phyloP scores from a whole-genome alignment of 2,888 invertebrate genomes.

The Gastracanthus pulcherrimus region DNA sequence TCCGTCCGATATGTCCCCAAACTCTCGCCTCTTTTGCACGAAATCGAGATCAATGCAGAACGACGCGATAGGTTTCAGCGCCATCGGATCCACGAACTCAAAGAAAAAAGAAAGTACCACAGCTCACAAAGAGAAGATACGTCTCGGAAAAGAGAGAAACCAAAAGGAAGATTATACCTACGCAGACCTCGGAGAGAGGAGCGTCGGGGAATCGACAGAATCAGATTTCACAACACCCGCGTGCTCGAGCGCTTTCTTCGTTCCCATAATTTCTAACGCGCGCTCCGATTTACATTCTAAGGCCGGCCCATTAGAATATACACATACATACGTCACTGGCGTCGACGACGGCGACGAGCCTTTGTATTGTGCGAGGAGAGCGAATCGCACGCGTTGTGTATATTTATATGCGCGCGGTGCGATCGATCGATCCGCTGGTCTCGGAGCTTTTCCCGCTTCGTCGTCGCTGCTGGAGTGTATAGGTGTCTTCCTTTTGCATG shows the following conservation, averaged over 20 bases:
- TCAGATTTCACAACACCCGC: constrained; percentile 27
- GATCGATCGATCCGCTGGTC: no score
- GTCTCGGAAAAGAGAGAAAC: no score
- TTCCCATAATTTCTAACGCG: constrained; percentile 22
- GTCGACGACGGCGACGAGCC: background rate
- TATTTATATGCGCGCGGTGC: no score
- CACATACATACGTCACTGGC: constrained; percentile 5
- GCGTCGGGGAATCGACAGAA: constrained; percentile 23
- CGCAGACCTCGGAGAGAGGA: no score
- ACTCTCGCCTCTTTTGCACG: background rate
- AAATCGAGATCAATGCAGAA: background rate
- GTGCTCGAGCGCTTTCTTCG: constrained; percentile 16
- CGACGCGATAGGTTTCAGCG: no score
- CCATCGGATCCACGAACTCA: no score
- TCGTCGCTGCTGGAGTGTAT: no score
- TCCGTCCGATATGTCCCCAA: background rate
- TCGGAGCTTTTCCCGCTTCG: no score
- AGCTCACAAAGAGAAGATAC: no score
- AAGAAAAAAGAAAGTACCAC: background rate
- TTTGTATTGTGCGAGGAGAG: background rate
- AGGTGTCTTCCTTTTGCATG: no score
- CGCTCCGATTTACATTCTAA: constrained; percentile 25
- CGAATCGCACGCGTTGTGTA: background rate
- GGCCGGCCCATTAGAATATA: constrained; percentile 12
- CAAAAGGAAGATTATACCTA: no score